Evolutionary conservation across 2,888 invertebrate species (phyloP).

Genomic region (Thereva nobilitata): DNA sequence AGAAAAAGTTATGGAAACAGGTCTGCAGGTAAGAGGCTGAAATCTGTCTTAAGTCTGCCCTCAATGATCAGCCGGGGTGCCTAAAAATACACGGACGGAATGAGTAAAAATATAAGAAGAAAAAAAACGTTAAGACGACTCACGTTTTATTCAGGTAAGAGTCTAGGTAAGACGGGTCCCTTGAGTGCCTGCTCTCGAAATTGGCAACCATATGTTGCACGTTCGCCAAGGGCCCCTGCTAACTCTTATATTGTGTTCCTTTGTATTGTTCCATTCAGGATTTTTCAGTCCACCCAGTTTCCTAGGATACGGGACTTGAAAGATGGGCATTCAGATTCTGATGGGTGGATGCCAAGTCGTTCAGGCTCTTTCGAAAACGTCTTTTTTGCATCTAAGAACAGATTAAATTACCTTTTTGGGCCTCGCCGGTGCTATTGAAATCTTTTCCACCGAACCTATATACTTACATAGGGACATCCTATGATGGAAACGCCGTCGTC

Average conservation of each 20-base stretch:
- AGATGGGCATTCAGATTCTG: conserved; percentile 6
- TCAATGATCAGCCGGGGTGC: no score
- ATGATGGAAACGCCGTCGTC: background rate
- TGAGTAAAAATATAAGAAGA: conserved; percentile 7
- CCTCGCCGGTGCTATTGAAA: conserved; percentile 4
- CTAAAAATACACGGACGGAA: background rate
- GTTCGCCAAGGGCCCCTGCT: conserved; percentile 22
- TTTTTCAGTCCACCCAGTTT: conserved; percentile 1
- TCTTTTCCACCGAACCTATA: conserved; percentile 16
- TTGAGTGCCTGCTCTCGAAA: conserved; percentile 22
- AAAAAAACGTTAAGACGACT: conserved; percentile 14
- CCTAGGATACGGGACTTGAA: conserved; percentile 18
- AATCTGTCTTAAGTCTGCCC: no score
- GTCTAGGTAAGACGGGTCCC: conserved; percentile 10
- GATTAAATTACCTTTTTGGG: conserved; percentile 29
- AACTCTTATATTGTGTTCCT: conserved; percentile 8
- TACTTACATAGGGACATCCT: background rate
- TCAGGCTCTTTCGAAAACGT: conserved; percentile 6
- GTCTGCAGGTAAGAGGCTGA: background rate
- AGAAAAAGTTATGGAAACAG: conserved; percentile 1
- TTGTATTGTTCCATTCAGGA: conserved; percentile 4
- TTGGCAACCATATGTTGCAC: conserved; percentile 35
- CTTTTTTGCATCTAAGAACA: conserved; percentile 7
- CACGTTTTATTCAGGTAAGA: conserved; percentile 13
- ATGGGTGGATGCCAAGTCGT: conserved; percentile 6